Percentiles rank a stretch among this genome's conserved stretches.
Evolutionary conservation across 2,113 vertebrate genomes (phyloP).

Genomic region (Aviceda subcristata): DNA sequence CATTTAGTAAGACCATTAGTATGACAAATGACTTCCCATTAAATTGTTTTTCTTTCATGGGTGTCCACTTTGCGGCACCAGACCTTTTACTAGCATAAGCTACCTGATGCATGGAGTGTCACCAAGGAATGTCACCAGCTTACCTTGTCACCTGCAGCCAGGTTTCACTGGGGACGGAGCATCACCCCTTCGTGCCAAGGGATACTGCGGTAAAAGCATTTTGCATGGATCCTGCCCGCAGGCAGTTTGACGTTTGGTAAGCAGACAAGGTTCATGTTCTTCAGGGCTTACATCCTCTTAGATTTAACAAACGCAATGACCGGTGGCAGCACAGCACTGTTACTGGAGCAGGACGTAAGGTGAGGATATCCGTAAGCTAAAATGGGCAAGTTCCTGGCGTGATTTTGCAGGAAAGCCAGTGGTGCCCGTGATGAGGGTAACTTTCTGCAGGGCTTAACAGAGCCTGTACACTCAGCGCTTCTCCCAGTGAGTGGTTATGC

Average conservation of each 20-base stretch:
- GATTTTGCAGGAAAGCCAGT: background rate
- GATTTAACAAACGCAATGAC: background rate
- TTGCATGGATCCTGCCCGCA: rapidly evolving
- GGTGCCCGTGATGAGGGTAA: background rate
- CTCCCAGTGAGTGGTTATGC: background rate
- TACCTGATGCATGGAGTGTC: background rate
- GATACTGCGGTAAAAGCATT: background rate
- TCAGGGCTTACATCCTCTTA: background rate
- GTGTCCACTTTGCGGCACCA: background rate
- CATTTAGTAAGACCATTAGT: background rate
- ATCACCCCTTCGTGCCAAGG: background rate
- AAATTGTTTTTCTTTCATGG: background rate
- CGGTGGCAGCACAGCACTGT: background rate
- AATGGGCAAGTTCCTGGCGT: background rate
- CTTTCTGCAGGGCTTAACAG: background rate
- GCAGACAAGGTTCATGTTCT: background rate
- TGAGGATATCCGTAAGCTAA: background rate
- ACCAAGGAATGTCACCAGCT: background rate
- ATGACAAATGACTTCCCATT: background rate
- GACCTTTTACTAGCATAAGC: background rate
- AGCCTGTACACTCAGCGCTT: background rate
- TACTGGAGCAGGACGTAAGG: background rate
- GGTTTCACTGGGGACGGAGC: background rate
- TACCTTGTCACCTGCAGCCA: background rate
- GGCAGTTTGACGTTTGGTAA: background rate